phyloP scores from a whole-genome alignment of 2,888 invertebrate species.

The Noctua janthina region DNA sequence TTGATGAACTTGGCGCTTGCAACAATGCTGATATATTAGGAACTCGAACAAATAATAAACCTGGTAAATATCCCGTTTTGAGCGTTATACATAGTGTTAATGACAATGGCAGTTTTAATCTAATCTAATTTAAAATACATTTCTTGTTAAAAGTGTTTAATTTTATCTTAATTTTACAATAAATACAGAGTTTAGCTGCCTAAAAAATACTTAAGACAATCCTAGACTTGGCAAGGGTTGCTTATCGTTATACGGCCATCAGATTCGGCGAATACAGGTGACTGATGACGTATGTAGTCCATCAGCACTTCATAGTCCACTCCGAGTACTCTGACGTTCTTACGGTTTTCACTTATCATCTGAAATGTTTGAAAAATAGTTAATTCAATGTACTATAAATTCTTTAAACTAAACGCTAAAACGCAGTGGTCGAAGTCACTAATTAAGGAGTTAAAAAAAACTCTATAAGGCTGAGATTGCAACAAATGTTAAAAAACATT shows the following conservation, averaged over 20 bases:
- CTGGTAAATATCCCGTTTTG: background rate
- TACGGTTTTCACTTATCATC: constrained; percentile 85
- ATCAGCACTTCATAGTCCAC: constrained; percentile 82
- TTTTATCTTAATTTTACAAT: background rate
- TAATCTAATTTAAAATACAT: background rate
- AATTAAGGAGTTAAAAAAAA: background rate
- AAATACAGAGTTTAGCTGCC: background rate
- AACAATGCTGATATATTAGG: background rate
- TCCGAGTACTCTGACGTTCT: constrained; percentile 81
- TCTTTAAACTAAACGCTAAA: background rate
- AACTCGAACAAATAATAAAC: background rate
- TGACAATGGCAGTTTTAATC: background rate
- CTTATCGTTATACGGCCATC: constrained; percentile 82
- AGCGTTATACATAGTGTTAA: background rate
- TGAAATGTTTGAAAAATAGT: constrained; percentile 60
- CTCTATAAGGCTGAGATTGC: too few relatives aligned
- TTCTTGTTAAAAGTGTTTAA: background rate
- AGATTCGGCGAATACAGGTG: constrained; percentile 79
- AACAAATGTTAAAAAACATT: background rate
- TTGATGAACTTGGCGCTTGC: background rate
- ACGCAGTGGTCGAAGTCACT: background rate
- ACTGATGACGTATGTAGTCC: constrained; percentile 76
- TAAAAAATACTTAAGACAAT: background rate
- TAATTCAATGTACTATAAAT: background rate
- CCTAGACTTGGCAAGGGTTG: constrained; percentile 73